These are phyloP conservation scores for Drosophila anomelani DNA, from an alignment of 2,888 invertebrate genomes.

Conservation along the genomic window DNA sequence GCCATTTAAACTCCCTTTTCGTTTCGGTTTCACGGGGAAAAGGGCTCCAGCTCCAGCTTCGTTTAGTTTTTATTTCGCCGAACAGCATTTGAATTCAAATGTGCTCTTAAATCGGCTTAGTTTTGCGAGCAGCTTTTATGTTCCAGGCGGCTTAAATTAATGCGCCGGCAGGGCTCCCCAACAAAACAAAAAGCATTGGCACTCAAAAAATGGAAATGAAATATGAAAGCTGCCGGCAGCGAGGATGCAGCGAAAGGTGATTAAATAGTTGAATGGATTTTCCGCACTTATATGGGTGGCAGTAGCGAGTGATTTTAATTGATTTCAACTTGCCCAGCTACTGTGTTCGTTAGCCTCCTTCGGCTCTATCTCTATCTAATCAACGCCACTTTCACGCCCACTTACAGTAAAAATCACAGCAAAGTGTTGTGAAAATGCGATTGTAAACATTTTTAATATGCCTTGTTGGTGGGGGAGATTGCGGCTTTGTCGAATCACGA, in stretches of 20 bases:
- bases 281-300: conserved; percentile 29
- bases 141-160: conserved; percentile 73
- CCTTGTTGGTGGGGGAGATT: conserved; percentile 37
- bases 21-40: conserved; percentile 27
- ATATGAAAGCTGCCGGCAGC: conserved; percentile 21
- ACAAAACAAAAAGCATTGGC: conserved; percentile 41
- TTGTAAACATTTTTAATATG: conserved; percentile 44
- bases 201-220: conserved; percentile 16
- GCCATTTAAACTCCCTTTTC: conserved; percentile 53
- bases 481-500: neutral
- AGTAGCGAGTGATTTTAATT: conserved; percentile 44
- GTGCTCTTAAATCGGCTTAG: conserved; percentile 80
- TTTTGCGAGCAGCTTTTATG: conserved; percentile 65
- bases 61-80: conserved; percentile 59
- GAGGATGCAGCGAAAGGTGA: conserved; percentile 50
- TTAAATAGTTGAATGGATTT: conserved; percentile 57
- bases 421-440: conserved; percentile 28
- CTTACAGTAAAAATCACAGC: conserved; percentile 29
- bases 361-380: conserved; percentile 49
- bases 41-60: conserved; percentile 40
- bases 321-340: conserved; percentile 29
- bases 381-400: conserved; percentile 53
- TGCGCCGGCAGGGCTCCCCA: conserved; percentile 52
- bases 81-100: conserved; percentile 77
- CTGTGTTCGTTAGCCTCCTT: conserved; percentile 2